phyloP scores from a whole-genome alignment of 2,888 invertebrate genomes.

The Diplazon laetatorius region DNA sequence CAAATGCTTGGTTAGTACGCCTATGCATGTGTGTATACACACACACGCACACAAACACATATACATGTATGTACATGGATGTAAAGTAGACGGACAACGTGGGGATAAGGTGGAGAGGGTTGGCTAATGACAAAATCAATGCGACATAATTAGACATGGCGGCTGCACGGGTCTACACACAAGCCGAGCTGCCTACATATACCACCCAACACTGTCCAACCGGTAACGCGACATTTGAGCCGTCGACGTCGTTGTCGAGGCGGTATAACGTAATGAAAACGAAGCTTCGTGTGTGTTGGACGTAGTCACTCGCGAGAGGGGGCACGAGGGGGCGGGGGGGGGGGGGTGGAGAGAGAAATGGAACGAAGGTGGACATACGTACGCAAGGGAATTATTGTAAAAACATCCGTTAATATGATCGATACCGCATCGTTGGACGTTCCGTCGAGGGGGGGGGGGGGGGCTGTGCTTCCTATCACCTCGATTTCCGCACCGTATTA shows the following conservation, averaged over 20 bases:
- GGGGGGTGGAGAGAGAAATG: slow-evolving; percentile 47
- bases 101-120: slow-evolving; percentile 71
- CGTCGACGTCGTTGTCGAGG: slow-evolving; percentile 44
- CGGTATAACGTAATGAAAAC: slow-evolving; percentile 62
- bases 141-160: slow-evolving; percentile 82
- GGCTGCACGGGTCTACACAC: slow-evolving; percentile 70
- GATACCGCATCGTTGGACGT: slow-evolving; percentile 64
- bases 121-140: slow-evolving; percentile 82
- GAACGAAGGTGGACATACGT: slow-evolving; percentile 34
- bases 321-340: slow-evolving; percentile 51
- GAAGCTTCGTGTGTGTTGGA: slow-evolving; percentile 58
- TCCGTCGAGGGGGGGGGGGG: no score
- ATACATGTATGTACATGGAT: slow-evolving; percentile 30
- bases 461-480: slow-evolving; percentile 40
- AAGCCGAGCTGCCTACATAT: slow-evolving; percentile 62
- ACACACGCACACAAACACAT: not conserved
- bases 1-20: slow-evolving; percentile 12
- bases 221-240: slow-evolving; percentile 59
- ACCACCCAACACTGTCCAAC: no score
- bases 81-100: slow-evolving; percentile 48
- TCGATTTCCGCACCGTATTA: not conserved
- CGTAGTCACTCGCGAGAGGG: slow-evolving; percentile 41
- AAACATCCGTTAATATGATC: slow-evolving; percentile 79
- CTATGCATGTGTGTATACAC: slow-evolving; percentile 12
- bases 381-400: slow-evolving; percentile 77